Evolutionary conservation across 1,140 invertebrate species (phyloP), one percentile per base, ranked within the genome.

Genomic region (Drosophila micromelanica): DNA sequence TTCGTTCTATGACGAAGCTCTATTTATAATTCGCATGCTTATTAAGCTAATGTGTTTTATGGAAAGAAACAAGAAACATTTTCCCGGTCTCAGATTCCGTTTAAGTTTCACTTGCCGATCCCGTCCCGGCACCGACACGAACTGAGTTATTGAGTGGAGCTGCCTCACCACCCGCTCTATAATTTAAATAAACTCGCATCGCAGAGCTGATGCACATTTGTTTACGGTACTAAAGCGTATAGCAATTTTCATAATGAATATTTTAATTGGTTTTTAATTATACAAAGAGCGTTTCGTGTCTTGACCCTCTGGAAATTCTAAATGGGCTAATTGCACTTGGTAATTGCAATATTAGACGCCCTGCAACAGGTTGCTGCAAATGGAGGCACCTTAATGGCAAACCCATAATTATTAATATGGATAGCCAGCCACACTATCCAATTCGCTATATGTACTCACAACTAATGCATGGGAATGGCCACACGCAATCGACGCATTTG

Each of bases 201-300:
- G 48, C 51, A 59, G 71, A 43, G 63, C 71, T 79, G 67, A 85
- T 76, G 80, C 62, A 80, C 67, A 85, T 82, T 82, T 82, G 72
- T 65, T 78, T 59, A 51, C 67, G 49, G 20, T 48, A 11, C 49
- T 40, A 52, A 65, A 67, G 20, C 63, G 51, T 27, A 49, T 35
- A 45, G 63, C 82, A 81, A 81, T 86, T 87, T 78, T 82, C 71
- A 73, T 87, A 72, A 79, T 87, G 77, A 87, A 86, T 87, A 82
- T 86, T 89, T 67, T 78, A 86, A 86, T 82, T 89, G 78, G 78
- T 62, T 87, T 86, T 86, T 86, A 86, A 86, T 86, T 89, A 79
- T 78, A 80, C 59, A 48, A 69, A 64, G 64, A 61, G 35, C 48
- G 62, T 56, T 77, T 63, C 51, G 67, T 69, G 63, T 56, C 70